These are phyloP conservation scores for Malurus leucopterus DNA, from an alignment of 2,797 vertebrate species.

Conservation along the genomic window DNA sequence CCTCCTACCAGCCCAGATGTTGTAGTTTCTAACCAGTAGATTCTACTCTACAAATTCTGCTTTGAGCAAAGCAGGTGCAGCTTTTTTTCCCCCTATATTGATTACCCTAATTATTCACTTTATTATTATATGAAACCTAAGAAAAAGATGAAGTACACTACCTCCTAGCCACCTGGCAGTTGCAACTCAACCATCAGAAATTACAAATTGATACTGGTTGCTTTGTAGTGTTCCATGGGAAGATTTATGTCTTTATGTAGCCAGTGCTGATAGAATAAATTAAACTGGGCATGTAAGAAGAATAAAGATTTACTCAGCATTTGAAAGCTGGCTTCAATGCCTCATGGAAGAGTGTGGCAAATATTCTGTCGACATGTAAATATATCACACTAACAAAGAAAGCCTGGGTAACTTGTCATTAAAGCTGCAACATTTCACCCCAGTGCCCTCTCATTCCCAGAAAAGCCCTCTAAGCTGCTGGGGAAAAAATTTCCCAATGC, in stretches of 20 bases:
- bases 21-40: neutral
- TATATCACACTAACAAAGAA: slow-evolving; percentile 11
- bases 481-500: neutral
- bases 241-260: slow-evolving; percentile 47
- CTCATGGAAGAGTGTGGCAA: slow-evolving; percentile 24
- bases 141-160: slow-evolving; percentile 31
- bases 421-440: neutral
- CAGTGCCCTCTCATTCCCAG: neutral
- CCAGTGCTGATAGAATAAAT: slow-evolving; percentile 44
- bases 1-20: neutral
- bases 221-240: slow-evolving; percentile 30
- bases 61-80: slow-evolving; percentile 35
- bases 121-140: slow-evolving; percentile 33
- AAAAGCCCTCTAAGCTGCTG: neutral
- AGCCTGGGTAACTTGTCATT: slow-evolving; percentile 7
- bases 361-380: slow-evolving; percentile 7
- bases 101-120: slow-evolving; percentile 42
- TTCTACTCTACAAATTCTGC: neutral
- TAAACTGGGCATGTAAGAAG: slow-evolving; percentile 36
- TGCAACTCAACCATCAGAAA: slow-evolving; percentile 30
- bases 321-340: slow-evolving; percentile 33
- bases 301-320: slow-evolving; percentile 36
- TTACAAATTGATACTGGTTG: slow-evolving; percentile 44
- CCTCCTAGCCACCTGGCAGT: slow-evolving; percentile 31
- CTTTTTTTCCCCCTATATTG: neutral